Evolutionary conservation across 92 coral and sea anemone species (phyloP), one percentile per base, ranked within the genome.

Genomic region (Phymanthus crucifer): DNA sequence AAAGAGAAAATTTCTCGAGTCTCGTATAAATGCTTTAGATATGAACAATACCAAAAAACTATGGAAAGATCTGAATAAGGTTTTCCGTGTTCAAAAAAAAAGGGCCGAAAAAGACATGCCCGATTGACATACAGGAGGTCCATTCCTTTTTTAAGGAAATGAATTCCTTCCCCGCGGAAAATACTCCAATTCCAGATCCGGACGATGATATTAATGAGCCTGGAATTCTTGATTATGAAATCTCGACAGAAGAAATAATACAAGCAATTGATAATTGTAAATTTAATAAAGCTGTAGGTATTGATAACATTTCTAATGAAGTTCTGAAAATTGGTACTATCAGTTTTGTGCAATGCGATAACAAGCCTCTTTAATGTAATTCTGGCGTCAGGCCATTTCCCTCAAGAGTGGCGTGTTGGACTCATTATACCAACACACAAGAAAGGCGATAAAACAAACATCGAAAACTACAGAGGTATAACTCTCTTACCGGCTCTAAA

Each of bases 391-490:
- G n/a, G n/a, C n/a, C n/a, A n/a, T n/a, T n/a, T n/a, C n/a, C n/a
- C n/a, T n/a, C n/a, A n/a, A n/a, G n/a, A n/a, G n/a, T n/a, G n/a
- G n/a, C n/a, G n/a, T n/a, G n/a, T 14, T 6, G 8, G 50, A 6
- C 50, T 6, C 8, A 14, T 6, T 45, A 45, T 81, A 23, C 89
- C 89, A 23, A 73, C 80, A 68, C 78, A 78, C 50, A 85, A 85
- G 46, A 85, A 85, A 66, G 80, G 78, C 14, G 84, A 79, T 46
- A 36, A 40, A 33, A 45, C 80, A 19, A 79, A 85, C 74, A 43
- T 72, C 0, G 85, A 85, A 79, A 85, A 85, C 64, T 85, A 85
- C 23, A 40, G 85, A 52, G 85, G 81, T 27, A 76, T 76, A 23
- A 74, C 81, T 23, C 69, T 83, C n/a, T 37, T 83, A 6, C 45